Evolutionary conservation across 2,888 invertebrate genomes (phyloP).

Genomic region (Zhengitettix transpicula): DNA sequence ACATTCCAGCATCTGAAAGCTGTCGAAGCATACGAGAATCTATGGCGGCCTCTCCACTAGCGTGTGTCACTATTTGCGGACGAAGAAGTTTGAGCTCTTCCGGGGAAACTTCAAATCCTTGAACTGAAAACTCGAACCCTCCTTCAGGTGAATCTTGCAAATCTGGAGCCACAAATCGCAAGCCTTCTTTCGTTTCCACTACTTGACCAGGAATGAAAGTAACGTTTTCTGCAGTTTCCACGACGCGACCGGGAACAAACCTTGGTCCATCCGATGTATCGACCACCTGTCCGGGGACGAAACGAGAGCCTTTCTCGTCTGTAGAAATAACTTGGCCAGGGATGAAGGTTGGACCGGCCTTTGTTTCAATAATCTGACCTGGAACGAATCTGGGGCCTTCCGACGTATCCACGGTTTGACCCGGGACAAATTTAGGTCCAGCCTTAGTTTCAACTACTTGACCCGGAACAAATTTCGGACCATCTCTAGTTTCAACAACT

Average conservation of each 20-base stretch:
- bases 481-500: conserved; percentile 49
- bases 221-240: conserved; percentile 28
- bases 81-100: conserved; percentile 29
- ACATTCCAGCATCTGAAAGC: conserved; percentile 50
- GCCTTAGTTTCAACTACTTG: conserved; percentile 53
- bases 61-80: conserved; percentile 22
- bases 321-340: conserved; percentile 59
- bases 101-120: conserved; percentile 42
- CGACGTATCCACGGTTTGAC: conserved; percentile 53
- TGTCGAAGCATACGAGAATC: conserved; percentile 47
- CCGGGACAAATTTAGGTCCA: conserved; percentile 48
- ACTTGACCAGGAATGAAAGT: conserved; percentile 33
- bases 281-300: conserved; percentile 53
- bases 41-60: conserved; percentile 35
- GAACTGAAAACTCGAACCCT: conserved; percentile 47
- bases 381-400: conserved; percentile 62
- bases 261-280: conserved; percentile 51
- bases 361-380: conserved; percentile 58
- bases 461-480: conserved; percentile 60
- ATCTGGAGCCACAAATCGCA: conserved; percentile 51
- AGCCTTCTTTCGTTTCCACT: conserved; percentile 32
- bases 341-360: conserved; percentile 58
- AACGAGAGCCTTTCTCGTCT: conserved; percentile 39
- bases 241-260: conserved; percentile 35
- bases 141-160: conserved; percentile 47